Percentiles rank a stretch among this genome's conserved stretches.
Conservation (phyloP, 2,797 vertebrate genomes). For the Malurus leucopterus region DNA sequence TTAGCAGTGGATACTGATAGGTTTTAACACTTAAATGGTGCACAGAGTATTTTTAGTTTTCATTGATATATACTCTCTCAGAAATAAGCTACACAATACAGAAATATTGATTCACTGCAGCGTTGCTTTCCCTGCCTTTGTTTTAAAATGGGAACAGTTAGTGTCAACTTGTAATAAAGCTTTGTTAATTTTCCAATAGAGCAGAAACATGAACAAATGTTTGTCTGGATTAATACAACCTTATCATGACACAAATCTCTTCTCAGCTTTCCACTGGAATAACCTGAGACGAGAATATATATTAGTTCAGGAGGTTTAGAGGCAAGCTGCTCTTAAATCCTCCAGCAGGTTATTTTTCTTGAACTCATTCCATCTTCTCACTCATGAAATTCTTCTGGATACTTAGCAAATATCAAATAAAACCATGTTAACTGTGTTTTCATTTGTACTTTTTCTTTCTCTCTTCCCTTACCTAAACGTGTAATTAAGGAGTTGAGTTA, state of each 20-base stretch:
- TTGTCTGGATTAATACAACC: conserved; percentile 1
- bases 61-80: not conserved
- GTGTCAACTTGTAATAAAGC: not conserved
- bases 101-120: not conserved
- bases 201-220: not conserved
- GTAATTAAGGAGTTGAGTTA: conserved; percentile 15
- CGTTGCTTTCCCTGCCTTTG: not conserved
- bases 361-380: conserved; percentile 40
- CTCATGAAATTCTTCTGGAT: conserved; percentile 30
- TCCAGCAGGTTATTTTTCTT: conserved; percentile 48
- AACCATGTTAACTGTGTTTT: conserved; percentile 19
- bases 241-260: conserved; percentile 16
- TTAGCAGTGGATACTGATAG: not conserved
- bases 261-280: conserved; percentile 21
- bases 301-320: conserved; percentile 36
- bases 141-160: not conserved
- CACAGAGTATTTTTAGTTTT: not conserved
- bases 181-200: not conserved
- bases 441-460: conserved; percentile 15
- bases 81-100: not conserved
- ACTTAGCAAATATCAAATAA: conserved; percentile 33
- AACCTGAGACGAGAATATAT: conserved; percentile 14
- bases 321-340: conserved; percentile 30
- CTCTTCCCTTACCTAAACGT: not conserved
- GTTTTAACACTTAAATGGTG: not conserved